phyloP scores from a whole-genome alignment of 2,113 vertebrate species.

The Salvelinus fontinalis region DNA sequence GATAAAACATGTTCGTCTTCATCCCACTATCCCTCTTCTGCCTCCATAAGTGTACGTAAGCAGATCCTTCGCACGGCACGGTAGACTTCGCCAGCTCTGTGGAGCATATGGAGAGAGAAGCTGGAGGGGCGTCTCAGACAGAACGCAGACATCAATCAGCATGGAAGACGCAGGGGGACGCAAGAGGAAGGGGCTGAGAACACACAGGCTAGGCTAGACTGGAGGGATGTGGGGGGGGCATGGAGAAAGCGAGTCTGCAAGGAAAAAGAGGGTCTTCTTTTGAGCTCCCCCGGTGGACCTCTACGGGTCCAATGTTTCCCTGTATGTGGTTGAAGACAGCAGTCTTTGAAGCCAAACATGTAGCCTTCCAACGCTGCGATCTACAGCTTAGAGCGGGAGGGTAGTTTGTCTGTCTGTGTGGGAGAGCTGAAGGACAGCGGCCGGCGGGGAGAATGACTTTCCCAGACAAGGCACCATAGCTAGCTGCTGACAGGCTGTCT shows the following conservation, averaged over 20 bases:
- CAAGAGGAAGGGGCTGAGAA: too few relatives aligned
- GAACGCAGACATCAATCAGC: slow-evolving; percentile 63
- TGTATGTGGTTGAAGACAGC: background rate
- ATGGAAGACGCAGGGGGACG: slow-evolving; percentile 1
- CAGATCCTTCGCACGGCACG: too few relatives aligned
- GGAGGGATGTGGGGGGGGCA: background rate
- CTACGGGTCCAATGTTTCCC: background rate
- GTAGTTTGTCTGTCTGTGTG: slow-evolving; percentile 23
- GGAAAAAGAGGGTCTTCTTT: background rate
- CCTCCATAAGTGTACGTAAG: background rate
- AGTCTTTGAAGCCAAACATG: slow-evolving; percentile 4
- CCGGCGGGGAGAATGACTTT: slow-evolving; percentile 47
- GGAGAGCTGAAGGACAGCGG: slow-evolving; percentile 25
- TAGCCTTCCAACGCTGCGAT: background rate
- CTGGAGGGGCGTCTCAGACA: slow-evolving; percentile 30
- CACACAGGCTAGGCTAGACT: background rate
- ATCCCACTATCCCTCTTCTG: slow-evolving; percentile 2
- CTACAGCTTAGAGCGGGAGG: background rate
- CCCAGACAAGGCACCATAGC: slow-evolving; percentile 55
- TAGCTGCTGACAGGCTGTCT: slow-evolving; percentile 56
- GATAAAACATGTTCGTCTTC: slow-evolving; percentile 14
- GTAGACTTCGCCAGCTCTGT: background rate
- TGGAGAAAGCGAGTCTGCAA: background rate
- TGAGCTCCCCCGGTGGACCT: background rate
- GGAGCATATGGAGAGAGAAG: slow-evolving; percentile 38